These are phyloP conservation scores for Platyura marginata DNA, from an alignment of 1,140 invertebrate species.

Conservation along the genomic window DNA sequence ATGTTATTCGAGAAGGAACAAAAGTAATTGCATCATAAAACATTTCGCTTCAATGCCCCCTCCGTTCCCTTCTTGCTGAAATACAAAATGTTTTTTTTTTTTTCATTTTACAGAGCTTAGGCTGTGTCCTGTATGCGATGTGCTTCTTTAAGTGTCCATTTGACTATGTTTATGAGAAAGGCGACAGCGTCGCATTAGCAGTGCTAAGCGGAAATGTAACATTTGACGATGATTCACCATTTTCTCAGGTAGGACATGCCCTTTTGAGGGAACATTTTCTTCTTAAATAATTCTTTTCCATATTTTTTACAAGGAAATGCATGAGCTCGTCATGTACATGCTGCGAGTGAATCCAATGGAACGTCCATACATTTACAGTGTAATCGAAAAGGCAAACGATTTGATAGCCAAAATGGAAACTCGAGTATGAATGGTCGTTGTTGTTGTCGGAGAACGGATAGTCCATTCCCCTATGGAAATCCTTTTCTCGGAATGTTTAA, in stretches of 20 bases:
- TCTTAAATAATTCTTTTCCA: background rate
- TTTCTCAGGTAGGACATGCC: constrained; percentile 43
- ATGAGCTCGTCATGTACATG: constrained; percentile 49
- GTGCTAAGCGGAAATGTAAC: constrained; percentile 57
- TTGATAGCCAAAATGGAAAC: constrained; percentile 31
- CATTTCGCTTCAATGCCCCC: no score
- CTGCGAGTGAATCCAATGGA: constrained; percentile 57
- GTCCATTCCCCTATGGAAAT: no score
- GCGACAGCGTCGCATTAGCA: constrained; percentile 72
- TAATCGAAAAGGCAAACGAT: constrained; percentile 40
- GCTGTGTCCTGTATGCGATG: constrained; percentile 69
- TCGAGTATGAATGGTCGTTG: constrained; percentile 26
- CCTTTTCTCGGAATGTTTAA: no score
- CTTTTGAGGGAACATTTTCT: no score
- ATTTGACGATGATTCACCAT: constrained; percentile 51
- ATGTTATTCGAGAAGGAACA: no score
- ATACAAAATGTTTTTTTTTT: no score
- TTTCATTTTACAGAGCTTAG: constrained; percentile 49
- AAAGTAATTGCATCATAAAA: no score
- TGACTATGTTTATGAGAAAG: constrained; percentile 66
- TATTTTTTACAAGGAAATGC: constrained; percentile 37
- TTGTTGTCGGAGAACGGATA: no score
- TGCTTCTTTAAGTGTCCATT: constrained; percentile 76
- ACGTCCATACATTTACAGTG: constrained; percentile 49
- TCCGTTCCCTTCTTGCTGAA: no score